Percentiles rank a stretch among this genome's conserved stretches.
These are phyloP conservation scores for Anoplius nigerrimus DNA, from an alignment of 2,888 invertebrate genomes.

Conservation along the genomic window DNA sequence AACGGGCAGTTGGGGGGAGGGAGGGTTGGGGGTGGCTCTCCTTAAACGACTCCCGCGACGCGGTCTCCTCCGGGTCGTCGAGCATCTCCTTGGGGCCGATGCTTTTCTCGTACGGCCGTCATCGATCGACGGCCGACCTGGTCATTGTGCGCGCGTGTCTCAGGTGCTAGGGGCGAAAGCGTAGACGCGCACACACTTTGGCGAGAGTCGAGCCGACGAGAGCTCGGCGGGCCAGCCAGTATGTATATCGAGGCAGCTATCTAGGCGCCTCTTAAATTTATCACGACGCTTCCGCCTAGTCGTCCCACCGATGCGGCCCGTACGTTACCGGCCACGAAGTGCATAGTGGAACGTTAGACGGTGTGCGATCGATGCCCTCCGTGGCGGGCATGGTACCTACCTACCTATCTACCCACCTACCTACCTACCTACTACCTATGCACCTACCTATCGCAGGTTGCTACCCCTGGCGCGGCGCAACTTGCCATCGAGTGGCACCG, in stretches of 20 bases:
- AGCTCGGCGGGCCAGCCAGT: no score
- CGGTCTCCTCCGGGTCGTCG: no score
- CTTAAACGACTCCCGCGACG: no score
- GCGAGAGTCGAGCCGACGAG: no score
- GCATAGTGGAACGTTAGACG: slow-evolving; percentile 28
- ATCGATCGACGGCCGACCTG: not conserved
- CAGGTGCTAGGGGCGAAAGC: slow-evolving; percentile 14
- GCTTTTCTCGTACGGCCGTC: slow-evolving; percentile 6
- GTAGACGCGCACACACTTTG: slow-evolving; percentile 19
- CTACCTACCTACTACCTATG: no score
- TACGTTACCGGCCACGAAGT: slow-evolving; percentile 26
- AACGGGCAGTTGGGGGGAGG: no score
- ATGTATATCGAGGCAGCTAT: slow-evolving; percentile 21
- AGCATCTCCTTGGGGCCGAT: not conserved
- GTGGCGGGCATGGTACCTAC: not conserved
- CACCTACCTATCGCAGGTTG: no score
- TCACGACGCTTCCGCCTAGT: slow-evolving; percentile 46
- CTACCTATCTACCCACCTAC: no score
- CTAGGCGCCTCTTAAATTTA: slow-evolving; percentile 50
- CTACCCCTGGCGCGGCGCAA: no score
- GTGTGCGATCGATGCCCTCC: slow-evolving; percentile 30
- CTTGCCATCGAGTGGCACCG: no score
- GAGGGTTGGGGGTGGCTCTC: no score
- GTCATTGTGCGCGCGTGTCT: slow-evolving; percentile 21
- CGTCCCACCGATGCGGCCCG: slow-evolving; percentile 17